Evolutionary conservation across 1,140 invertebrate genomes (phyloP).

Genomic region (Thereuonema tuberculata): DNA sequence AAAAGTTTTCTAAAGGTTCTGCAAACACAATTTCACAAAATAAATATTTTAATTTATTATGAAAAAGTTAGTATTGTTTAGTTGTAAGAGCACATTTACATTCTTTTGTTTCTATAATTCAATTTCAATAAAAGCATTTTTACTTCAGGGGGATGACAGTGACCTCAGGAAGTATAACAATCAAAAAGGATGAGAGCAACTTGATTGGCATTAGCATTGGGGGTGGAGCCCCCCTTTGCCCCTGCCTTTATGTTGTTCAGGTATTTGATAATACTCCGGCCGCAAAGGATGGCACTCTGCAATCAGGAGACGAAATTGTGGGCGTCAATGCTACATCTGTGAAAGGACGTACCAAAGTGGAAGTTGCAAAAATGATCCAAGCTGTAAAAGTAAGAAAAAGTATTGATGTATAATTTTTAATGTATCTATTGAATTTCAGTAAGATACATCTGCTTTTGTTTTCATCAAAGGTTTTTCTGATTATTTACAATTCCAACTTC

Average conservation of each 20-base stretch:
- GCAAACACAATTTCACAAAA: no score
- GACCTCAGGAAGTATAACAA: slow-evolving; percentile 78
- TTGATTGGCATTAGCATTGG: slow-evolving; percentile 97
- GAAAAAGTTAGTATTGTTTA: no score
- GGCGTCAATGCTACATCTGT: slow-evolving; percentile 82
- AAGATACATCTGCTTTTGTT: no score
- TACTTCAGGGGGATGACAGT: slow-evolving; percentile 95
- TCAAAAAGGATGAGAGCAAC: slow-evolving; percentile 88
- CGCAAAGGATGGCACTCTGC: slow-evolving; percentile 70
- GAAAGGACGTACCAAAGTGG: slow-evolving; percentile 93
- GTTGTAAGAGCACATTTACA: no score
- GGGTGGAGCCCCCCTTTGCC: slow-evolving; percentile 87
- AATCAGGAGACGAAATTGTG: slow-evolving; percentile 92
- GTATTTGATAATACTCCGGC: slow-evolving; percentile 97
- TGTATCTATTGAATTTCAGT: no score
- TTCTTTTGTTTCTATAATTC: no score
- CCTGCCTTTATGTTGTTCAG: slow-evolving; percentile 92
- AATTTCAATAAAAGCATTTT: no score
- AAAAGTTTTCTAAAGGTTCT: no score
- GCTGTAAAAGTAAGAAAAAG: slow-evolving; percentile 48
- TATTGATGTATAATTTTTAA: not conserved
- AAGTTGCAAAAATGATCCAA: slow-evolving; percentile 98
- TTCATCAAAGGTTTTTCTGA: no score
- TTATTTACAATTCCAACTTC: no score
- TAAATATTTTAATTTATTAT: no score